These are phyloP conservation scores for Junonia oenone DNA, from an alignment of 2,888 invertebrate species.

Conservation along the genomic window DNA sequence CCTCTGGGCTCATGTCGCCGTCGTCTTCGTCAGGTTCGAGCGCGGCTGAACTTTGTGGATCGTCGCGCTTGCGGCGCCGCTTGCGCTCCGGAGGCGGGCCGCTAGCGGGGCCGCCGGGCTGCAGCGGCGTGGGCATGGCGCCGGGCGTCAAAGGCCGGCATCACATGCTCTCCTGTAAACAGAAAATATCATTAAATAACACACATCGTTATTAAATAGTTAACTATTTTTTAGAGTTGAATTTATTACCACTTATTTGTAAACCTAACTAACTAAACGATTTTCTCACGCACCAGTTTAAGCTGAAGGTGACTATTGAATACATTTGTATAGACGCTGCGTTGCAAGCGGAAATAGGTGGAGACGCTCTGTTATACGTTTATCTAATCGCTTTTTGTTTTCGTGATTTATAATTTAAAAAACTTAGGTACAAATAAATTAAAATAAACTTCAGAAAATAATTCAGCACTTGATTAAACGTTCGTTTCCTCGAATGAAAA, in stretches of 20 bases:
- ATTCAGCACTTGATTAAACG: constrained; percentile 39
- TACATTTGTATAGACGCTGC: constrained; percentile 52
- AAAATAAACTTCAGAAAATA: background rate
- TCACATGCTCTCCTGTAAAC: constrained; percentile 80
- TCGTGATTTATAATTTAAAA: background rate
- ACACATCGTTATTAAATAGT: background rate
- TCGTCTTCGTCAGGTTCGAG: constrained; percentile 81
- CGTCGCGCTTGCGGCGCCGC: constrained; percentile 82
- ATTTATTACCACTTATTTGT: background rate
- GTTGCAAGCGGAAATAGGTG: constrained; percentile 63
- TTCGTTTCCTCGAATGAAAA: constrained; percentile 47
- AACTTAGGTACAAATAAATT: background rate
- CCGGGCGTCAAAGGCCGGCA: constrained; percentile 80
- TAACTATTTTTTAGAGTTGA: background rate
- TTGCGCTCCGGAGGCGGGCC: constrained; percentile 80
- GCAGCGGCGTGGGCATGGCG: constrained; percentile 81
- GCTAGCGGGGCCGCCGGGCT: constrained; percentile 81
- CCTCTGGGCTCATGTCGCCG: constrained; percentile 84
- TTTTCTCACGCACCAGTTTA: constrained; percentile 68
- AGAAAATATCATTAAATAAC: constrained; percentile 29
- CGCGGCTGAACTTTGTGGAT: constrained; percentile 78
- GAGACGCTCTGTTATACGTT: constrained; percentile 47
- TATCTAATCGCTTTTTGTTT: background rate
- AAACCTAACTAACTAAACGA: constrained; percentile 22
- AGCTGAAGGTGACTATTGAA: constrained; percentile 57